Percentiles rank a stretch among this genome's conserved stretches.
These are phyloP conservation scores for Drosophila ercepeae DNA, from an alignment of 1,140 invertebrate species.

Conservation along the genomic window DNA sequence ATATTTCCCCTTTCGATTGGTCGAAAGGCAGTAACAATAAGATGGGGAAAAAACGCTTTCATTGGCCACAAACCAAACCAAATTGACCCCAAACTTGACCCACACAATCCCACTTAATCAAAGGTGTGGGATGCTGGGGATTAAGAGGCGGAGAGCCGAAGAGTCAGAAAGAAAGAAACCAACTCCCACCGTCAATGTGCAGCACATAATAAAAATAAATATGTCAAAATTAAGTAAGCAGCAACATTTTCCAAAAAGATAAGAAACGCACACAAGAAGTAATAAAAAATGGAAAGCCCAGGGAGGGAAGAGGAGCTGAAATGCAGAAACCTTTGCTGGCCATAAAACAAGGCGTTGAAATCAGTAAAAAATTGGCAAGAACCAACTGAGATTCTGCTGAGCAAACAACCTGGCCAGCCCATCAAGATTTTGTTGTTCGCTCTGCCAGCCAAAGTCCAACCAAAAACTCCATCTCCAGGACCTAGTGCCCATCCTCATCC, in stretches of 20 bases:
- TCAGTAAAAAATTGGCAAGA: slow-evolving; percentile 59
- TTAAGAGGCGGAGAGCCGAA: not conserved
- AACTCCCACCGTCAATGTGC: slow-evolving; percentile 25
- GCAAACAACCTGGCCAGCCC: slow-evolving; percentile 58
- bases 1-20: slow-evolving; percentile 1
- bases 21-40: not conserved
- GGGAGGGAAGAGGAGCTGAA: not conserved
- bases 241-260: slow-evolving; percentile 53
- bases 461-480: slow-evolving; percentile 15
- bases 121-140: not conserved
- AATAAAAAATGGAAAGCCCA: slow-evolving; percentile 15
- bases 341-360: slow-evolving; percentile 75
- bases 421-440: slow-evolving; percentile 42
- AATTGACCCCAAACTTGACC: slow-evolving; percentile 26
- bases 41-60: slow-evolving; percentile 8
- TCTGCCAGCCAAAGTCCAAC: slow-evolving; percentile 32
- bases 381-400: slow-evolving; percentile 29
- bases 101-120: slow-evolving; percentile 22
- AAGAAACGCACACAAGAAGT: slow-evolving; percentile 28
- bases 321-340: slow-evolving; percentile 22
- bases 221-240: slow-evolving; percentile 76
- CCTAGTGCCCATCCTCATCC: slow-evolving; percentile 17
- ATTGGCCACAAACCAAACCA: slow-evolving; percentile 11
- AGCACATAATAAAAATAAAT: slow-evolving; percentile 67
- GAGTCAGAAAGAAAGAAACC: not conserved